A percentile compares a stretch with the other conserved stretches of the same genome.
Conservation (phyloP, 1,140 invertebrate species). For the Zelostemma sp. region DNA sequence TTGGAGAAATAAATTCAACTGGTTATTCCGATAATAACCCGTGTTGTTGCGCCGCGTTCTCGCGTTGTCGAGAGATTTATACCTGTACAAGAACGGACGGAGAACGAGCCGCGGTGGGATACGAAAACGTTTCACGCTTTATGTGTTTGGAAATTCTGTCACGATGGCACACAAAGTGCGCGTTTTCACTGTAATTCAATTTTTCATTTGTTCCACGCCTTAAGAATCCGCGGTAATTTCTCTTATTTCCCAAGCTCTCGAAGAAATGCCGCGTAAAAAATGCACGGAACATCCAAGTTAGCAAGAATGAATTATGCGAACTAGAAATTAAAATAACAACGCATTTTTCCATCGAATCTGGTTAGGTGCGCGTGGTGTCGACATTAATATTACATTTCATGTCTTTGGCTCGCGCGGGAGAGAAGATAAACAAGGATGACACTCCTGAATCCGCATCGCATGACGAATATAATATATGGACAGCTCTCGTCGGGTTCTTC, state of each 20-base stretch:
- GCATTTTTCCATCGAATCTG: conserved; percentile 19
- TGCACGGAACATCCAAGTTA: no score
- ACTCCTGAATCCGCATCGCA: conserved; percentile 19
- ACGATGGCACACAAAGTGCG: conserved; percentile 37
- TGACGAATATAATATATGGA: conserved; percentile 16
- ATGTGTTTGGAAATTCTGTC: conserved; percentile 48
- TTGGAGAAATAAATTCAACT: conserved; percentile 48
- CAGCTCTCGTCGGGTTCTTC: conserved; percentile 4
- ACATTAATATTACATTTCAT: conserved; percentile 24
- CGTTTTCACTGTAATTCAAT: conserved; percentile 11
- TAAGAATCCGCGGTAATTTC: no score
- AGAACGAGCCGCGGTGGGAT: conserved; percentile 43
- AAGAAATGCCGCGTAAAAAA: no score
- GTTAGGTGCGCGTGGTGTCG: conserved; percentile 13
- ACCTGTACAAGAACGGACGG: conserved; percentile 37
- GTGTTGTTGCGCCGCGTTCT: conserved; percentile 43
- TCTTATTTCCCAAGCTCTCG: no score
- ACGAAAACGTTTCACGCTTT: conserved; percentile 46
- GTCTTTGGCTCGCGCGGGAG: conserved; percentile 12
- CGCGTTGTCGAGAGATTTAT: conserved; percentile 46
- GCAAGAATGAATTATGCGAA: conserved; percentile 8
- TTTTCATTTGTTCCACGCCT: not conserved
- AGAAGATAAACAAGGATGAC: conserved; percentile 6
- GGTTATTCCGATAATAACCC: conserved; percentile 51
- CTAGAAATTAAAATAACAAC: conserved; percentile 18